Evolutionary conservation across 2,113 vertebrate species (phyloP), one percentile per base, ranked within the genome.

Genomic region (Dromaius novaehollandiae): DNA sequence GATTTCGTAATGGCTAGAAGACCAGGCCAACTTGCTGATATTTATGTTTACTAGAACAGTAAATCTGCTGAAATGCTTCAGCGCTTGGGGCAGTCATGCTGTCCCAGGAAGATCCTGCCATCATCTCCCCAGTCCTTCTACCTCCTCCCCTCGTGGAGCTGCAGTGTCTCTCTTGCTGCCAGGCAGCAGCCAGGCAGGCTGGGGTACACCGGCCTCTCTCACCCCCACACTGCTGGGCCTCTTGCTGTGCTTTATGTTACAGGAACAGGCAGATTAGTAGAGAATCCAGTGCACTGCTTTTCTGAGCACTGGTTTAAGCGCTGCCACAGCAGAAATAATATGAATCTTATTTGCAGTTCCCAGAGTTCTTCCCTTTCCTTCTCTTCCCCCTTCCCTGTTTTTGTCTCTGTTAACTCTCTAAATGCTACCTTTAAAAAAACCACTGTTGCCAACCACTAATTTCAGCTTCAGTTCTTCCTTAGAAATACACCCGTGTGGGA

Each of bases 341-440:
- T 34, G 9, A 89, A 64, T 86, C 64, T 70, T 44, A 55, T 44
- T 46, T 93, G 84, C 50, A 83, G 0, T 95, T 93, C 79, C 82
- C 82, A 66, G 64, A 73, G 87, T 88, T 95, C 55, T 13, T 91
- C 40, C 19, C 30, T 86, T 96, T 89, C 77, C 74, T 88, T 89
- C 82, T 89, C 15, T 70, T 83, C 12, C 19, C 38, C 14, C 26
- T 87, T 66, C 71, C 40, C 34, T 68, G 1, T 94, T 85, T 94
- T 93, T 96, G 34, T 82, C 95, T 87, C 87, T 92, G 92, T 91
- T 92, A 89, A 92, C 40, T 87, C 75, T 93, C 53, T 95, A 94
- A 97, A 80, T 74, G 71, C 74, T 81, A 53, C 89, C 91, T 95
- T 96, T 68, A 53, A 69, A 90, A 96, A 97, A 94, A 22, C 78